Evolutionary conservation across 2,797 vertebrate species (phyloP).

Genomic region (Sandelia bainsii): DNA sequence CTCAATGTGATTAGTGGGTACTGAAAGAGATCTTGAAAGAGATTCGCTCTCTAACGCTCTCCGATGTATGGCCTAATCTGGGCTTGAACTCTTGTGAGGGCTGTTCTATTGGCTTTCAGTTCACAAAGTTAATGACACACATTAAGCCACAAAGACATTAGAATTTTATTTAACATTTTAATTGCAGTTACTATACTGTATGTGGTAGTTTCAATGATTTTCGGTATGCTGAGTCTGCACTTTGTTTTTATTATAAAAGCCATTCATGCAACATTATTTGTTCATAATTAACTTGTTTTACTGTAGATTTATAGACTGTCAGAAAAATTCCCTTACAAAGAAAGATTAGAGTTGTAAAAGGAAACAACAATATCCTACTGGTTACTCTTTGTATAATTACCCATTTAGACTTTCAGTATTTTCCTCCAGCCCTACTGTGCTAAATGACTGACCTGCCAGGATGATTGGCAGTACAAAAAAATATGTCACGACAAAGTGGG

Average conservation of each 20-base stretch:
- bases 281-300: slow-evolving; percentile 30
- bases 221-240: background rate
- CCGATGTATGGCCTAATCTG: slow-evolving; percentile 79
- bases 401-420: slow-evolving; percentile 67
- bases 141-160: slow-evolving; percentile 46
- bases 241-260: slow-evolving; percentile 12
- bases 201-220: slow-evolving; percentile 8
- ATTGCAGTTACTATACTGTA: slow-evolving; percentile 28
- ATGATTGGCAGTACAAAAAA: slow-evolving; percentile 64
- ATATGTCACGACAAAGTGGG: slow-evolving; percentile 73
- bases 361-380: slow-evolving; percentile 5
- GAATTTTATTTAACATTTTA: slow-evolving; percentile 18
- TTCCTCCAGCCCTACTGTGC: slow-evolving; percentile 71
- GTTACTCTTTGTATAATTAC: slow-evolving; percentile 63
- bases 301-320: slow-evolving; percentile 4
- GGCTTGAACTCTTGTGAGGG: slow-evolving; percentile 49
- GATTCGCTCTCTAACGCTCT: slow-evolving; percentile 68
- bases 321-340: background rate
- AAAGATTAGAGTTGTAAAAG: slow-evolving; percentile 17
- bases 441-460: slow-evolving; percentile 72
- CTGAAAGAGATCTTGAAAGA: slow-evolving; percentile 77
- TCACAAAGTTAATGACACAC: slow-evolving; percentile 70
- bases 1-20: slow-evolving; percentile 76
- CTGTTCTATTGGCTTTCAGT: slow-evolving; percentile 56
- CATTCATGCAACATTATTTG: slow-evolving; percentile 6